Base-by-base conservation (phyloP, 2,888 invertebrate genomes). In the Odontocolon sp. region DNA sequence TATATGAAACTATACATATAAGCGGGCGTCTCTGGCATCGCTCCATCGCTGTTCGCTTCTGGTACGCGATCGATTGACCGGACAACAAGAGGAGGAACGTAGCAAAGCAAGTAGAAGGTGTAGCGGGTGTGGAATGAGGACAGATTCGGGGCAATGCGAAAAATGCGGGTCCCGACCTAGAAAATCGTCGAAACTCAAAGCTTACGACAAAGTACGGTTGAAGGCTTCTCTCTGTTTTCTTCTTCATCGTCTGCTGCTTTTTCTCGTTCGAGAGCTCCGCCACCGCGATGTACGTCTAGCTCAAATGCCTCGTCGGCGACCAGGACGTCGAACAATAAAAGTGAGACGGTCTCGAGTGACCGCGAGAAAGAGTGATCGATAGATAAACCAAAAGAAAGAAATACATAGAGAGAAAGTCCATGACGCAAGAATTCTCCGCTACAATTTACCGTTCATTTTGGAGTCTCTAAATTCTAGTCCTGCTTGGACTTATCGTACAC, bases 131-230 rank as follows among this genome's bases (percentile, higher is more conserved):
- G 11, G 47, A 59, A 74, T 18, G 61, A 66, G 31, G 28, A 74
- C 61, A 76, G 67, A 69, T 80, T 77, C 61, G 64, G 67, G 70
- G 68, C 79, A 77, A 80, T 64, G 56, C 59, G 67, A 77, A 77
- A 69, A 80, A 73, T 75, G 74, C 66, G 74, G 73, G 67, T 77
- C 76, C 67, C 71, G 82, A 78, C 80, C 79, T 77, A 70, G 81
- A 77, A 78, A 36, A 77, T 81, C 76, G 74, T 76, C 64, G 67
- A 71, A 47, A 72, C 71, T 79, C n/a, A n/a, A n/a, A n/a, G n/a
- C 75, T 71, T 64, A 79, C 76, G 26, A 36, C 23, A 14, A 23
- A 50, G 38, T 66, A 54, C 33, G 61, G 36, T 21, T 61, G 26
- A 14, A 11, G 6, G 8, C 14, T 11, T 31, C n/a, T 11, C 9